Evolutionary conservation across 2,888 invertebrate genomes (phyloP).

Genomic region (Allacma fusca): DNA sequence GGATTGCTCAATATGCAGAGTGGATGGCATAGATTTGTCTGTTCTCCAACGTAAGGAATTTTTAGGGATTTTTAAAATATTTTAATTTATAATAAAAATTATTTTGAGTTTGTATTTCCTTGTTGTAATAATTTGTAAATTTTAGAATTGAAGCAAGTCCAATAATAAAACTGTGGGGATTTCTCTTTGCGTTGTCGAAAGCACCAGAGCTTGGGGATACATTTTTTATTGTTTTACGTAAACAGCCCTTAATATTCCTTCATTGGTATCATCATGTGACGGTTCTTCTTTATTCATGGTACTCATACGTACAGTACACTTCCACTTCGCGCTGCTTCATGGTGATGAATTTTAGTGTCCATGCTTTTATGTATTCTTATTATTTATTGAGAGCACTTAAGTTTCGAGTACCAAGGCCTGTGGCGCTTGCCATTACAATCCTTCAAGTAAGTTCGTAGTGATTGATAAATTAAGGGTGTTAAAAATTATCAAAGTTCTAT

Average conservation of each 20-base stretch:
- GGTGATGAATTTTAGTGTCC: constrained; percentile 92
- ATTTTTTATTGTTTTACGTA: constrained; percentile 85
- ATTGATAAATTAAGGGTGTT: too few species aligned
- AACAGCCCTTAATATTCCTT: constrained; percentile 91
- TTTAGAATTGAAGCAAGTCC: background rate
- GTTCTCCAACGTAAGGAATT: constrained; percentile 79
- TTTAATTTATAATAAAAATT: background rate
- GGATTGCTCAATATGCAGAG: constrained; percentile 82
- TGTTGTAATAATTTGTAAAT: too few species aligned
- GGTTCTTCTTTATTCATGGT: constrained; percentile 92
- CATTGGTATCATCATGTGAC: constrained; percentile 98
- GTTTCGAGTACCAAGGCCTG: constrained; percentile 80
- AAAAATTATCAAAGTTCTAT: too few species aligned
- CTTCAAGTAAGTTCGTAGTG: constrained; percentile 72
- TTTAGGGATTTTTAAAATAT: background rate
- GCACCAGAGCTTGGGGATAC: constrained; percentile 96
- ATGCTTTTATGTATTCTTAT: constrained; percentile 90
- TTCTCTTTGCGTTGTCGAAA: constrained; percentile 96
- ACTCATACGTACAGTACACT: constrained; percentile 79
- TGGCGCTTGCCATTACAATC: constrained; percentile 89
- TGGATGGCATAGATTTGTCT: constrained; percentile 94
- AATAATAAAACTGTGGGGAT: constrained; percentile 95
- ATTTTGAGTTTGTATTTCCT: too few species aligned
- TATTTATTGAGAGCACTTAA: constrained; percentile 87
- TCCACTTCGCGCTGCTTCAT: constrained; percentile 81